phyloP scores from a whole-genome alignment of 2,797 vertebrate genomes.

The Epinephelus malabaricus region DNA sequence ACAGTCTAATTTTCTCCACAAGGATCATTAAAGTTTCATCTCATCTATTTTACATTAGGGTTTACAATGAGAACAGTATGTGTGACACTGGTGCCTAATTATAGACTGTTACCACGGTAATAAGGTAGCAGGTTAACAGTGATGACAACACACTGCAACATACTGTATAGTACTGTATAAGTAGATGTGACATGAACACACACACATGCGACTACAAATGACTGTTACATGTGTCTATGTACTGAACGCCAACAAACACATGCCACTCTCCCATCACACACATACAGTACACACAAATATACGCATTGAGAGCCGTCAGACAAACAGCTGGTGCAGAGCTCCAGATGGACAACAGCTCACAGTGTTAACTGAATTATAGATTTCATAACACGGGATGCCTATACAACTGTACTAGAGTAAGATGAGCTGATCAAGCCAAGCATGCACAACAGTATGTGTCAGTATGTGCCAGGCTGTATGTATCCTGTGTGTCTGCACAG shows the following conservation, averaged over 20 bases:
- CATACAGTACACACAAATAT: slow-evolving; percentile 43
- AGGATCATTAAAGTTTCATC: slow-evolving; percentile 18
- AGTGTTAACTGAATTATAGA: slow-evolving; percentile 92
- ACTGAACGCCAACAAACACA: slow-evolving; percentile 51
- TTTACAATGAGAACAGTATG: slow-evolving; percentile 6
- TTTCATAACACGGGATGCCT: slow-evolving; percentile 87
- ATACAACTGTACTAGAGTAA: slow-evolving; percentile 80
- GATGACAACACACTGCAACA: slow-evolving; percentile 13
- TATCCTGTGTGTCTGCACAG: slow-evolving; percentile 14
- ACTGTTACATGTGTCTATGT: slow-evolving; percentile 44
- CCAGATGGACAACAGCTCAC: slow-evolving; percentile 83
- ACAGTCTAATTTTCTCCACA: neutral
- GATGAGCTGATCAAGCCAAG: slow-evolving; percentile 78
- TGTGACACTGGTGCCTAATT: neutral
- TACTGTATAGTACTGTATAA: neutral
- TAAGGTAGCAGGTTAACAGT: slow-evolving; percentile 7
- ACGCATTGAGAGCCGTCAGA: slow-evolving; percentile 36
- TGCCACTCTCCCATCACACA: slow-evolving; percentile 49
- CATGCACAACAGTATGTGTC: slow-evolving; percentile 64
- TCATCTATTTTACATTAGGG: slow-evolving; percentile 29
- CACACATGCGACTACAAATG: slow-evolving; percentile 27
- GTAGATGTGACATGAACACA: slow-evolving; percentile 18
- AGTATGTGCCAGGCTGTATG: slow-evolving; percentile 28
- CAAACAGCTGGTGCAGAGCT: slow-evolving; percentile 66
- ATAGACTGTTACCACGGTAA: slow-evolving; percentile 7